Evolutionary conservation across 2,888 invertebrate genomes (phyloP).

Genomic region (Patella ulyssiponensis): DNA sequence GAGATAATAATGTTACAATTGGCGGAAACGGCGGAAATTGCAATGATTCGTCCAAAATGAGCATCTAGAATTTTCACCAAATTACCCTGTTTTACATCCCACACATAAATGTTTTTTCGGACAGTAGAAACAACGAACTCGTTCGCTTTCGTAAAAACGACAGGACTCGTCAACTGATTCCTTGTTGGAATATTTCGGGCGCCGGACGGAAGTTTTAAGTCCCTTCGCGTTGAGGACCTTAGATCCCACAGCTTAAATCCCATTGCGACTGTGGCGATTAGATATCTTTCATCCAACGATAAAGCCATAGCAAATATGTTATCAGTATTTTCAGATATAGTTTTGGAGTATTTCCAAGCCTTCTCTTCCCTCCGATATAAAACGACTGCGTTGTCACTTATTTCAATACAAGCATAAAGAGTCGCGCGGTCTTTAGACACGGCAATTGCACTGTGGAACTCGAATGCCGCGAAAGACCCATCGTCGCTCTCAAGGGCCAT

Average conservation of each 20-base stretch:
- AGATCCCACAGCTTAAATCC: conserved; percentile 73
- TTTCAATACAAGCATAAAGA: conserved; percentile 70
- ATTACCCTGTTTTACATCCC: conserved; percentile 86
- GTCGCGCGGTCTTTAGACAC: conserved; percentile 56
- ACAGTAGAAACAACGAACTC: conserved; percentile 96
- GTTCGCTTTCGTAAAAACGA: conserved; percentile 89
- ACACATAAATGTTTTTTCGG: conserved; percentile 92
- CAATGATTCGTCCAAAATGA: conserved; percentile 96
- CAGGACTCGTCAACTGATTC: conserved; percentile 90
- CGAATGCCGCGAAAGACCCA: conserved; percentile 63
- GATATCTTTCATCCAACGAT: conserved; percentile 84
- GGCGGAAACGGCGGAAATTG: conserved; percentile 87
- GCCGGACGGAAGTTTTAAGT: conserved; percentile 74
- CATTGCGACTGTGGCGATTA: conserved; percentile 78
- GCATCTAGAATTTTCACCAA: conserved; percentile 94
- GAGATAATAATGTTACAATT: conserved; percentile 83
- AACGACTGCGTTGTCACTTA: conserved; percentile 69
- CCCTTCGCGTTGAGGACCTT: conserved; percentile 58
- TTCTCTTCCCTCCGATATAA: conserved; percentile 59
- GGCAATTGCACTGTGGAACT: conserved; percentile 70
- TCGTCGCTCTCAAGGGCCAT: conserved; percentile 66
- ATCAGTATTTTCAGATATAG: conserved; percentile 66
- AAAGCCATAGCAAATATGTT: conserved; percentile 78
- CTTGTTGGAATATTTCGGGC: conserved; percentile 93
- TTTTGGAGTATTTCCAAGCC: conserved; percentile 65